Percentiles rank a stretch among this genome's conserved stretches.
Conservation (phyloP, 2,797 vertebrate genomes). For the Acanthis flammea region DNA sequence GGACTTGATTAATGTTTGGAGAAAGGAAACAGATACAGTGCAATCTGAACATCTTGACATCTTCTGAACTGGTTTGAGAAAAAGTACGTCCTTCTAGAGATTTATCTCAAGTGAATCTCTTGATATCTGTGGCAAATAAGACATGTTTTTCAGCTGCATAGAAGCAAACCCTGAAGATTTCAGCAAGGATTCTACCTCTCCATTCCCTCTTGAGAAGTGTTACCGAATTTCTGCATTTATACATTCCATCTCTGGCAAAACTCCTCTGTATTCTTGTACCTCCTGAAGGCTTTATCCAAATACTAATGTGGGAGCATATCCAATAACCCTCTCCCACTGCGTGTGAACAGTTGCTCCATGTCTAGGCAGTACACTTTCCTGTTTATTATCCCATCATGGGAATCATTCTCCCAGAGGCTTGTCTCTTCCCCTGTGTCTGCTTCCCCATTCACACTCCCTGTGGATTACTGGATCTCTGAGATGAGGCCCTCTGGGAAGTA, state of each 20-base stretch:
- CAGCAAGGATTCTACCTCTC: neutral
- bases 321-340: neutral
- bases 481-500: neutral
- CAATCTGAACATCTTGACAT: neutral
- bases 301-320: neutral
- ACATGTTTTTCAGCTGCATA: neutral
- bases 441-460: neutral
- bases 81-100: neutral
- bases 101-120: neutral
- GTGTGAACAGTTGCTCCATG: neutral
- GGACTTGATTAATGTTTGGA: neutral
- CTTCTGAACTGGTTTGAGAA: neutral
- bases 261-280: neutral
- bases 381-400: neutral
- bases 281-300: neutral
- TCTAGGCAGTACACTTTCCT: neutral
- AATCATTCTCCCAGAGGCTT: neutral
- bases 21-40: neutral
- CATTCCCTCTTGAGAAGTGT: neutral
- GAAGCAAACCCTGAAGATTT: neutral
- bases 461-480: neutral
- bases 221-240: neutral
- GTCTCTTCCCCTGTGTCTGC: neutral
- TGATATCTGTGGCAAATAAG: neutral
- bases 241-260: neutral